Percentiles rank a stretch among this genome's conserved stretches.
These are phyloP conservation scores for Halesus radiatus DNA, from an alignment of 1,140 invertebrate genomes.

Conservation along the genomic window DNA sequence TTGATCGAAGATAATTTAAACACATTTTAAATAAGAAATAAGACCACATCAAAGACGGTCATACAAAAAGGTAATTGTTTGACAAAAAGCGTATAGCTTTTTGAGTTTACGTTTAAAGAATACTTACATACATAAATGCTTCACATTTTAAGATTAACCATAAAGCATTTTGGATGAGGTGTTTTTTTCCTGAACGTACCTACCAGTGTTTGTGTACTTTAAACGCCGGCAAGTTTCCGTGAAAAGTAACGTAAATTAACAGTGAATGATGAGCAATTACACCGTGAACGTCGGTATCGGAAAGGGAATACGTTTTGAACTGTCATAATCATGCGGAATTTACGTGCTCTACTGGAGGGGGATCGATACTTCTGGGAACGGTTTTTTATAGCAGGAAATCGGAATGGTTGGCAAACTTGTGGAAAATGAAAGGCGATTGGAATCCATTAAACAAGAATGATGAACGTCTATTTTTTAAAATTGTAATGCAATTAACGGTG, in stretches of 20 bases:
- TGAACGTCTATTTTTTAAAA: not conserved
- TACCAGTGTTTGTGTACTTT: not conserved
- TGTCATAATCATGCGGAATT: not conserved
- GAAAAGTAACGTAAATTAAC: conserved; percentile 29
- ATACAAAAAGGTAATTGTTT: conserved; percentile 17
- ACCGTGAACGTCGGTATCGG: conserved; percentile 4
- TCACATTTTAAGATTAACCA: not conserved
- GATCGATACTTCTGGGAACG: not conserved
- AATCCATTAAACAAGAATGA: not conserved
- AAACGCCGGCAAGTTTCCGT: conserved; percentile 8
- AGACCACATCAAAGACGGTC: conserved; percentile 6
- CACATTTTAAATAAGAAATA: conserved; percentile 3
- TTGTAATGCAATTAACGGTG: not conserved
- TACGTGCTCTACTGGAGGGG: not conserved
- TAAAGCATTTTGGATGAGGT: no score
- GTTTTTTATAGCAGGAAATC: not conserved
- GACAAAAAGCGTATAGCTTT: conserved; percentile 21
- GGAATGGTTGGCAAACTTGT: not conserved
- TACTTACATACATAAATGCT: not conserved
- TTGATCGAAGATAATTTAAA: not conserved
- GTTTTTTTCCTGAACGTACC: no score
- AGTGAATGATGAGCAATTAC: conserved; percentile 25
- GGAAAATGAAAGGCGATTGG: not conserved
- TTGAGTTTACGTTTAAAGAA: not conserved
- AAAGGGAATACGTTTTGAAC: not conserved